Base-by-base conservation (phyloP, 2,797 vertebrate species). In the Notolabrus celidotus region DNA sequence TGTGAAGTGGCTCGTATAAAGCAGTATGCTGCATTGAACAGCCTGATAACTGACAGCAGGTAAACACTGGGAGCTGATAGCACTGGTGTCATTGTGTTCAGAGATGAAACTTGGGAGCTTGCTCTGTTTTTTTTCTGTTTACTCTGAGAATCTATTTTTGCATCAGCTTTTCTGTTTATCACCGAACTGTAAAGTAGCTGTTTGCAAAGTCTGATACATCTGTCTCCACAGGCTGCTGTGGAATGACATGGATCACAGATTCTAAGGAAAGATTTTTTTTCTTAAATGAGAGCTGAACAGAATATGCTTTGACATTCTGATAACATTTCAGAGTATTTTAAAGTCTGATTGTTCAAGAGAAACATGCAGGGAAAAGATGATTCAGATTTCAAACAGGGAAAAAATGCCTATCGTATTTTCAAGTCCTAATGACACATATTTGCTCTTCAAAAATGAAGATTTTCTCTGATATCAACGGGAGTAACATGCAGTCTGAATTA, bases 1-100 rank as follows among this genome's bases (percentile, higher is more conserved):
- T 63, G 74, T 53, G 25, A 55, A 54, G 63, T 58, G 55, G 43
- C 27, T 58, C 17, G 22, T 57, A 41, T 34, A 72, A 25, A 23
- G 16, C 20, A 53, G 27, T n/a, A 16, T 58, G 52, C 4, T 49
- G 12, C 33, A 43, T 38, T 53, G 22, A 77, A 70, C 34, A 36
- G 12, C 22, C 22, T 42, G 45, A 39, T 77, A 27, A 34, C 16
- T 58, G 72, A 57, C 1, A 7, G 27, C 51, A 55, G 31, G 14
- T 14, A 41, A 55, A 71, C 23, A 54, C 2, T 17, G 5, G 10
- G 23, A 39, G 33, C 49, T 31, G 29, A 38, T 51, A 20, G 55
- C 49, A 20, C 60, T 33, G 49, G 38, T 72, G 57, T 63, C 39
- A 55, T 17, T 6, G 10, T 54, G 39, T n/a, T 62, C 50, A 43